Conservation (phyloP, 2,797 vertebrate genomes). For the Chromis chromis region DNA sequence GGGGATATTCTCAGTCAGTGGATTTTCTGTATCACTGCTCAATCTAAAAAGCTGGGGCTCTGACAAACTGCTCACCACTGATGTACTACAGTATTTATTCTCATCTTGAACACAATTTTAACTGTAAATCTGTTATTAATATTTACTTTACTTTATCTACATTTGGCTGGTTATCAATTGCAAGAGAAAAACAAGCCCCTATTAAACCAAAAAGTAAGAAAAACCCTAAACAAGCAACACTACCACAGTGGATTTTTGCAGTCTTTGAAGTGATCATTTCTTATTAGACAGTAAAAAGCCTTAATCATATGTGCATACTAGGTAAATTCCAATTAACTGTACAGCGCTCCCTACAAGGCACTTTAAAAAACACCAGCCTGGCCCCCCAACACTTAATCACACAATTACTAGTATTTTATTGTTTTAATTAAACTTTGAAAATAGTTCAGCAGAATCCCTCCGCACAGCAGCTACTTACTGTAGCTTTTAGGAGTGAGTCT, state of each 20-base stretch:
- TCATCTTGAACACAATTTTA: not conserved
- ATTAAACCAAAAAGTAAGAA: not conserved
- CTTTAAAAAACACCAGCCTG: not conserved
- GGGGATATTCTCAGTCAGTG: not conserved
- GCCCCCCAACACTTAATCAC: not conserved
- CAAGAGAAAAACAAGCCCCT: not conserved
- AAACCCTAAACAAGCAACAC: not conserved
- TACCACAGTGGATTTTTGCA: not conserved
- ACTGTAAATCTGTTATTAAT: not conserved
- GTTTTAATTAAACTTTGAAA: not conserved
- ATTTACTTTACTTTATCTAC: not conserved
- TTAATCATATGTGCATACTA: not conserved
- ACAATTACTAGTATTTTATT: constrained; percentile 17
- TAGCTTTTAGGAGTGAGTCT: not conserved
- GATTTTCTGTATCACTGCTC: not conserved
- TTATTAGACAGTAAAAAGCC: not conserved
- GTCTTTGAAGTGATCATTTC: not conserved
- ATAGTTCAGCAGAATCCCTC: constrained; percentile 38
- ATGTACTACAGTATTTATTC: not conserved
- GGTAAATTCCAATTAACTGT: not conserved
- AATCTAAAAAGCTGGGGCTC: not conserved
- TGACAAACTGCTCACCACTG: not conserved
- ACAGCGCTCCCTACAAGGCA: not conserved
- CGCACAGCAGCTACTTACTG: constrained; percentile 18
- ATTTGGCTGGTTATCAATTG: not conserved